phyloP scores from a whole-genome alignment of 2,888 invertebrate species.

The Meloe dianella region DNA sequence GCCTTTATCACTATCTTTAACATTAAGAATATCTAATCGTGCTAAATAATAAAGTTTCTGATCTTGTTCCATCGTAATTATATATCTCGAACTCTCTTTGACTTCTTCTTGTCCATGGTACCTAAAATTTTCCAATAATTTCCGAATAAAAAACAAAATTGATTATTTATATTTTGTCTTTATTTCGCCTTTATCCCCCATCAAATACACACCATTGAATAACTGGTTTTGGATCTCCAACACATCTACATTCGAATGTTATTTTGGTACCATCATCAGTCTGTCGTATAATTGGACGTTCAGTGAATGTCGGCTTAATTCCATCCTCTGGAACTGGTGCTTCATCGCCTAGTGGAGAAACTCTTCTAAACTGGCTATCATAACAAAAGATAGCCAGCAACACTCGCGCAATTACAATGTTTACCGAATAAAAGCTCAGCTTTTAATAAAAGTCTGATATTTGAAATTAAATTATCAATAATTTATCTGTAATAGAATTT shows the following conservation, averaged over 20 bases:
- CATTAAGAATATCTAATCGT: constrained; percentile 84
- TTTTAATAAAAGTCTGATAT: constrained; percentile 52
- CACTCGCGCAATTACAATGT: constrained; percentile 59
- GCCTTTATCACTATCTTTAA: constrained; percentile 88
- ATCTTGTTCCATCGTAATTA: constrained; percentile 84
- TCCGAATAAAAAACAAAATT: constrained; percentile 13
- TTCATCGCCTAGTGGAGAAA: constrained; percentile 82
- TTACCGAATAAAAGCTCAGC: constrained; percentile 59
- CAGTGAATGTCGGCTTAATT: constrained; percentile 97
- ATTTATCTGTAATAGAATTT: constrained; percentile 49
- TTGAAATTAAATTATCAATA: constrained; percentile 48
- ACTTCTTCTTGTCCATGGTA: constrained; percentile 76
- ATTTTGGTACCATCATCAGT: constrained; percentile 95
- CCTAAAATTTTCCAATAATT: constrained; percentile 61
- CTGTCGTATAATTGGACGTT: constrained; percentile 96
- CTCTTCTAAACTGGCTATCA: constrained; percentile 58
- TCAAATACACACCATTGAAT: constrained; percentile 82
- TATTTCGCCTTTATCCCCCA: neutral
- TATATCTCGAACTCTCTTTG: constrained; percentile 82
- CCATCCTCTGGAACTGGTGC: constrained; percentile 92
- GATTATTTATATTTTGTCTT: constrained; percentile 19
- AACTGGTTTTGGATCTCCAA: constrained; percentile 94
- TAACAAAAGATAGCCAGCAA: constrained; percentile 57
- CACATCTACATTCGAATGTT: constrained; percentile 96
- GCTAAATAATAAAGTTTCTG: constrained; percentile 92